Conservation (phyloP, 2,113 vertebrate genomes). For the Tychaedon coryphoeus region DNA sequence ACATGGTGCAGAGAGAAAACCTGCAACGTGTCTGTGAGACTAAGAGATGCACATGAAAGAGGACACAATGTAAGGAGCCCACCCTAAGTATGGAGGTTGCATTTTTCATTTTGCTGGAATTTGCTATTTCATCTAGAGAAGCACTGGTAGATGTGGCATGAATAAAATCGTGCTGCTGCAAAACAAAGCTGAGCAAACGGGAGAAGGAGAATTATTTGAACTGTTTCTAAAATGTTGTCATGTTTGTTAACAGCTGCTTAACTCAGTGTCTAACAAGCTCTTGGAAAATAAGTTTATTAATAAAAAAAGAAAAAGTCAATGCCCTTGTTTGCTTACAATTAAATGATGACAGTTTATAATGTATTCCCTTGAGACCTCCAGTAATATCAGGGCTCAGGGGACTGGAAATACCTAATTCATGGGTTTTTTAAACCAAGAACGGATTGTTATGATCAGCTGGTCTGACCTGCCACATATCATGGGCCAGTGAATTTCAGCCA, state of each 20-base stretch:
- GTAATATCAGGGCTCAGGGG: neutral
- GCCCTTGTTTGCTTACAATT: neutral
- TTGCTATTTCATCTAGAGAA: neutral
- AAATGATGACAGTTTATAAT: slow-evolving; percentile 20
- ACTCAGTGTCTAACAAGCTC: neutral
- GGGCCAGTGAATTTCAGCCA: slow-evolving; percentile 58
- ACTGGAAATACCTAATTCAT: slow-evolving; percentile 41
- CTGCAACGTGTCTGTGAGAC: neutral
- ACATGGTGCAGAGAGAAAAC: neutral
- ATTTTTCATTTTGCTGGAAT: neutral
- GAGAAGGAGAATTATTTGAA: neutral
- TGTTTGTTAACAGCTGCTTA: slow-evolving; percentile 30
- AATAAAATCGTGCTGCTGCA: neutral
- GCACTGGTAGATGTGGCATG: neutral
- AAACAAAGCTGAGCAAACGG: neutral
- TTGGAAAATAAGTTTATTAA: slow-evolving; percentile 13
- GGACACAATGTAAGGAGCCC: neutral
- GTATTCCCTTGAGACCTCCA: slow-evolving; percentile 17
- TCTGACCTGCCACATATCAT: slow-evolving; percentile 52
- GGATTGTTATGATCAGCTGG: slow-evolving; percentile 15
- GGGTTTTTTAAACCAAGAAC: slow-evolving; percentile 9
- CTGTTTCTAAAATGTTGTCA: neutral
- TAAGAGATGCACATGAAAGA: neutral
- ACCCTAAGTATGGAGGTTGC: neutral
- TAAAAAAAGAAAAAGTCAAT: neutral